A percentile compares a stretch with the other conserved stretches of the same genome.
Conservation (phyloP, 2,113 vertebrate species). For the Rhinoptilus africanus region DNA sequence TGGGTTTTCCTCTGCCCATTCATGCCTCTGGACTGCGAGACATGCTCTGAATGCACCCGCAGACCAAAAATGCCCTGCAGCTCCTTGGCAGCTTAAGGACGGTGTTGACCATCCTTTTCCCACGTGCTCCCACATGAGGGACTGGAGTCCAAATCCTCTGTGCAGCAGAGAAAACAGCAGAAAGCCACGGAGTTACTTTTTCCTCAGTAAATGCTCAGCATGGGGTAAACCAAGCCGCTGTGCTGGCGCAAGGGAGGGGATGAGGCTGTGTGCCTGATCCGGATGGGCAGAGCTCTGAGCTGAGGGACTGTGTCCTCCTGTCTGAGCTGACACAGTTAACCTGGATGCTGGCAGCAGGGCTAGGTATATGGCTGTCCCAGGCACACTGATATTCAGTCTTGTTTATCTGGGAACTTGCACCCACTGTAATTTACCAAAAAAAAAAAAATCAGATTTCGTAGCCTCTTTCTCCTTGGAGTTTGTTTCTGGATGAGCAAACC, state of each 20-base stretch:
- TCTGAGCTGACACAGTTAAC: background rate
- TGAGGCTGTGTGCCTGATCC: background rate
- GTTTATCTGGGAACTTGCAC: background rate
- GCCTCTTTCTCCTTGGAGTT: background rate
- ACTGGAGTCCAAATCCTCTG: background rate
- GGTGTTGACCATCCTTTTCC: background rate
- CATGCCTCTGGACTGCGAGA: background rate
- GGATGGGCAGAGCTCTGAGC: background rate
- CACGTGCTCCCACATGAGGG: rapidly evolving
- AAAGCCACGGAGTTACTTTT: background rate
- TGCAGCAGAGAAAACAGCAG: background rate
- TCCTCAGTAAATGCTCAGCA: background rate
- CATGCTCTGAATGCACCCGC: background rate
- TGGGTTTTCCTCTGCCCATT: background rate
- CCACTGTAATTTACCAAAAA: background rate
- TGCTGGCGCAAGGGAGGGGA: background rate
- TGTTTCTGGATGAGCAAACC: background rate
- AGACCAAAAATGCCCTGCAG: background rate
- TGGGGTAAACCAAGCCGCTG: rapidly evolving
- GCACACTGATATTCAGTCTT: background rate
- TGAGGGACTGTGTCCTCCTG: background rate
- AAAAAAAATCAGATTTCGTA: background rate
- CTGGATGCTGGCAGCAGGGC: background rate
- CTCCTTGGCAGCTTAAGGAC: background rate
- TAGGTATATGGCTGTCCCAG: background rate